Percentiles rank a stretch among this genome's conserved stretches.
phyloP scores from a whole-genome alignment of 2,888 invertebrate genomes.

The Phalera bucephala region DNA sequence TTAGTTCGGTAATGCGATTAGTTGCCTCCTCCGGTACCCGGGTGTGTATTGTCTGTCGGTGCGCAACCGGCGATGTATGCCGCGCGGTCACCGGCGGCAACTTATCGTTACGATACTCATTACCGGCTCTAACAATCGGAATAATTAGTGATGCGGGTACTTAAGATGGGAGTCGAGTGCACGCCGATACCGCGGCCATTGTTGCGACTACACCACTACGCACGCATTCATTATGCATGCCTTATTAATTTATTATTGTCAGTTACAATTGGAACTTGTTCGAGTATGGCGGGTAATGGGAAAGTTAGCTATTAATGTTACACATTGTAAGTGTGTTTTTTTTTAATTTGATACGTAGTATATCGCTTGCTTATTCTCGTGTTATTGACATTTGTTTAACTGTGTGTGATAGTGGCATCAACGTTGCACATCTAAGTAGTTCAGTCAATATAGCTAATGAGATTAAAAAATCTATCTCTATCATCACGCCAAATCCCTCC shows the following conservation, averaged over 20 bases:
- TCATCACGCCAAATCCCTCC: no score
- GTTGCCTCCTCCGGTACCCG: slow-evolving; percentile 36
- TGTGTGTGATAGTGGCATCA: no score
- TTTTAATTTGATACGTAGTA: no score
- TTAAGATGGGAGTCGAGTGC: slow-evolving; percentile 15
- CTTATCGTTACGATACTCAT: slow-evolving; percentile 12
- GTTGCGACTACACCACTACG: slow-evolving; percentile 7
- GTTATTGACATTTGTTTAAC: no score
- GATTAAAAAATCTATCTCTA: no score
- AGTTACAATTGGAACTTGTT: slow-evolving; percentile 8
- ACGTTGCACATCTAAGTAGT: no score
- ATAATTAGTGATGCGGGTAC: slow-evolving; percentile 26
- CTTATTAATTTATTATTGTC: slow-evolving; percentile 27
- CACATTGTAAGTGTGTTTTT: no score
- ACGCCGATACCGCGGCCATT: slow-evolving; percentile 13
- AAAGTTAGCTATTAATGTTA: neutral
- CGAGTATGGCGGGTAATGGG: neutral
- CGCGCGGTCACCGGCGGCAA: slow-evolving; percentile 3
- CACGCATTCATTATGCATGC: slow-evolving; percentile 22
- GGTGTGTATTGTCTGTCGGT: slow-evolving; percentile 42
- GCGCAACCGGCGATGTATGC: slow-evolving; percentile 26
- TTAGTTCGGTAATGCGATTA: slow-evolving; percentile 87
- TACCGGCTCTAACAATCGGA: slow-evolving; percentile 22
- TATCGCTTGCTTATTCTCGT: no score
- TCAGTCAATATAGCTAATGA: no score